phyloP scores from a whole-genome alignment of 2,113 vertebrate species.

The Ammodytes marinus region DNA sequence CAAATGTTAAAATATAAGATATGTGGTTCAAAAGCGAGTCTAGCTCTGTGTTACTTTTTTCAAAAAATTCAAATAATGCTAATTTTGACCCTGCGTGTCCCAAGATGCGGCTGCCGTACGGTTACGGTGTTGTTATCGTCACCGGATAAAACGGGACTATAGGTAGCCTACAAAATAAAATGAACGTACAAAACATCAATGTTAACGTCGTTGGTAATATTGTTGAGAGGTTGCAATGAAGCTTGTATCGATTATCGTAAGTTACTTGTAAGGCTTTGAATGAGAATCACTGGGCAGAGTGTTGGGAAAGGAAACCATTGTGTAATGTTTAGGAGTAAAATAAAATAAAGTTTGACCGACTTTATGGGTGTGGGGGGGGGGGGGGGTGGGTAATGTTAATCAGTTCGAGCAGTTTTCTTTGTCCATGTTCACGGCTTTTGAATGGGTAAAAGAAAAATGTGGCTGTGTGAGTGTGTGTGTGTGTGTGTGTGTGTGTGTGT shows the following conservation, averaged over 20 bases:
- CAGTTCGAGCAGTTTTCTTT: too few relatives aligned
- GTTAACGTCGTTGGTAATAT: not conserved
- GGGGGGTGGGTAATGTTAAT: not conserved
- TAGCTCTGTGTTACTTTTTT: not conserved
- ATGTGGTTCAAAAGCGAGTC: not conserved
- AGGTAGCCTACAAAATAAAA: slow-evolving; percentile 11
- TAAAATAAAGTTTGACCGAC: not conserved
- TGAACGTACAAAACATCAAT: not conserved
- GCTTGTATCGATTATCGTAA: not conserved
- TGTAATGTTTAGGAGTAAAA: not conserved
- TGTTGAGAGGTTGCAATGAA: not conserved
- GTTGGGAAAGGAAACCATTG: not conserved
- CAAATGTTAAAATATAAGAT: not conserved
- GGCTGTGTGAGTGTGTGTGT: not conserved
- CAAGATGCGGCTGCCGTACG: slow-evolving; percentile 13
- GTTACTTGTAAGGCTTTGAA: slow-evolving; percentile 11
- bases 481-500: not conserved
- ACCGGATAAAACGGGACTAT: not conserved
- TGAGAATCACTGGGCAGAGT: not conserved
- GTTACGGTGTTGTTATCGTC: not conserved
- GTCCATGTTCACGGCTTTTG: not conserved
- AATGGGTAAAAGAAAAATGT: not conserved
- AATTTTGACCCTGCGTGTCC: not conserved
- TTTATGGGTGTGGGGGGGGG: too few relatives aligned
- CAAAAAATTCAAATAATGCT: not conserved